Evolutionary conservation across 2,888 invertebrate species (phyloP).

Genomic region (Tenthredo distinguenda): DNA sequence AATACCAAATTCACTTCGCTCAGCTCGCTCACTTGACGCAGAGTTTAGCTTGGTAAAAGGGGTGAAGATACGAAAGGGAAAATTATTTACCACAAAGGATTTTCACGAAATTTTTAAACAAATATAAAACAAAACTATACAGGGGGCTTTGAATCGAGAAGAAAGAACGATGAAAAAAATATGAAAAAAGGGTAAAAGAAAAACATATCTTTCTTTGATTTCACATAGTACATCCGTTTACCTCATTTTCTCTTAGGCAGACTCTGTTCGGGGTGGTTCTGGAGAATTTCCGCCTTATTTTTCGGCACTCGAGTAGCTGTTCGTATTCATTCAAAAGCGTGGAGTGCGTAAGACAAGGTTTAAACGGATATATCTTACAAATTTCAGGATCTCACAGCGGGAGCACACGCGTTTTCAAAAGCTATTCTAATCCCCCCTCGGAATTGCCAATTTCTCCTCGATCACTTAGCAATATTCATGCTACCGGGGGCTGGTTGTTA

Average conservation of each 20-base stretch:
- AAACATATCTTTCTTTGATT: background rate
- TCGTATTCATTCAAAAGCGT: background rate
- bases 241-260: background rate
- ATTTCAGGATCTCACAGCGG: background rate
- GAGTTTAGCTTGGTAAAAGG: background rate
- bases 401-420: background rate
- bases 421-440: slow-evolving; percentile 44
- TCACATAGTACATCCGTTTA: background rate
- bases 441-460: slow-evolving; percentile 49
- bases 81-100: background rate
- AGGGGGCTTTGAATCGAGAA: background rate
- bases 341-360: background rate
- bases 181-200: background rate
- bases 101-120: background rate
- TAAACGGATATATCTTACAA: slow-evolving; percentile 27
- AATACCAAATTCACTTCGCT: slow-evolving; percentile 17
- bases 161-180: background rate
- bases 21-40: background rate
- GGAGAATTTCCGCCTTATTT: background rate
- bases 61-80: background rate
- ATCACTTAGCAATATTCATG: slow-evolving; percentile 47
- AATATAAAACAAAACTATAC: background rate
- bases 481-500: slow-evolving; percentile 13
- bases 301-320: background rate
- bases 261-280: background rate